phyloP scores from a whole-genome alignment of 2,888 invertebrate species.

The Heterodera filipjevi region DNA sequence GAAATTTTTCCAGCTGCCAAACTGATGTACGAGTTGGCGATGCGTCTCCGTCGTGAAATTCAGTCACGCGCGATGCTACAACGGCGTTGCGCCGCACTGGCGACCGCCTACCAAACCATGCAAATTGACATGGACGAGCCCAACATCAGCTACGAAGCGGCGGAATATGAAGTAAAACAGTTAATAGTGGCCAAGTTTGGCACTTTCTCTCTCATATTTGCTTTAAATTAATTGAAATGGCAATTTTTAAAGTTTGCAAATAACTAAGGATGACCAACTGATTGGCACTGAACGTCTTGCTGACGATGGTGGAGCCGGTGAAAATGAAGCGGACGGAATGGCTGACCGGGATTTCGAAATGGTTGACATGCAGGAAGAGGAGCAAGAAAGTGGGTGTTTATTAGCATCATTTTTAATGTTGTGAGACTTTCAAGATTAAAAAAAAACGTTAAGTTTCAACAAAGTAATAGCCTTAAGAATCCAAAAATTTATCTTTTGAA shows the following conservation, averaged over 20 bases:
- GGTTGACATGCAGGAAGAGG: not conserved
- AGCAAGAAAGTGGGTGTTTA: not conserved
- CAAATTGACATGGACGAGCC: slow-evolving; percentile 31
- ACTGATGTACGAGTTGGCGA: slow-evolving; percentile 50
- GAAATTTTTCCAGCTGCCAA: slow-evolving; percentile 52
- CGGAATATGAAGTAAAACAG: not conserved
- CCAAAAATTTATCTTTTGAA: no score
- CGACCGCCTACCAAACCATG: slow-evolving; percentile 46
- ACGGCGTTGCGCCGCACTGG: slow-evolving; percentile 48
- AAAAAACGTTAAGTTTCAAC: no score
- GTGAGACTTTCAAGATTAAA: no score
- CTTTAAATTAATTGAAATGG: not conserved
- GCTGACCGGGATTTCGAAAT: not conserved
- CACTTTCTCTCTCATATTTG: not conserved
- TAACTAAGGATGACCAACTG: not conserved
- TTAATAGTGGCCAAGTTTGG: not conserved
- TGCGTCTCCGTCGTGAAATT: slow-evolving; percentile 42
- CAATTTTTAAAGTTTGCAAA: not conserved
- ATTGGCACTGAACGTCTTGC: not conserved
- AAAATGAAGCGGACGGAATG: not conserved
- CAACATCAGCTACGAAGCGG: not conserved
- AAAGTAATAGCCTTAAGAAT: no score
- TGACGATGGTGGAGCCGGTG: not conserved
- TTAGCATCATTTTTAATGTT: no score
- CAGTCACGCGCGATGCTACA: slow-evolving; percentile 48